These are phyloP conservation scores for Lepus timidus DNA, from an alignment of 2,113 vertebrate species.

Conservation along the genomic window DNA sequence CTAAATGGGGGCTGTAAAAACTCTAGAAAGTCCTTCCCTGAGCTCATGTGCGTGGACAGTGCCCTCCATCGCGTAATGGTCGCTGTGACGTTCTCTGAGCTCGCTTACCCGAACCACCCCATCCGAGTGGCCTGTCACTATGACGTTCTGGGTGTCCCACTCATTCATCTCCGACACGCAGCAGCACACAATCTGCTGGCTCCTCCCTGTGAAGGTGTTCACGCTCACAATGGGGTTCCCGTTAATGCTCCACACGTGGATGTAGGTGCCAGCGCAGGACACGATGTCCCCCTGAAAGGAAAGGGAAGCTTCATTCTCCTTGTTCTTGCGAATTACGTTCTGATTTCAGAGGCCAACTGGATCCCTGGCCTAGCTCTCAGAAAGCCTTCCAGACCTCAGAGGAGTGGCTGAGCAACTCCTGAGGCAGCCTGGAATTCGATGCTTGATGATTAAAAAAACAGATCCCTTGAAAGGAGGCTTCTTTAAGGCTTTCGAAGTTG, in stretches of 20 bases:
- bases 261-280: slow-evolving; percentile 96
- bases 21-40: fast-evolving
- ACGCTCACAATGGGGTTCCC: slow-evolving; percentile 96
- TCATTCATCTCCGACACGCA: slow-evolving; percentile 99
- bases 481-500: background rate
- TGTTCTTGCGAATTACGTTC: fast-evolving
- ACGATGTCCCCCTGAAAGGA: slow-evolving; percentile 95
- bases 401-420: background rate
- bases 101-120: slow-evolving; percentile 95
- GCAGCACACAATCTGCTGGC: slow-evolving; percentile 98
- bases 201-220: slow-evolving; percentile 97
- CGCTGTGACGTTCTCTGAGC: no score
- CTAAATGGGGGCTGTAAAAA: background rate
- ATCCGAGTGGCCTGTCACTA: slow-evolving; percentile 97
- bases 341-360: background rate
- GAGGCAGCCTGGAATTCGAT: background rate
- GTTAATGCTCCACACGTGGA: slow-evolving; percentile 99
- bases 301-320: background rate
- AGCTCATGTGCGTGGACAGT: slow-evolving; percentile 83
- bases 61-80: no score
- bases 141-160: slow-evolving; percentile 99
- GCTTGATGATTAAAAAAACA: background rate
- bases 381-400: background rate
- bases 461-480: background rate
- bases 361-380: background rate